Base-by-base conservation (phyloP, 2,888 invertebrate species). In the Notocelia uddmanniana region DNA sequence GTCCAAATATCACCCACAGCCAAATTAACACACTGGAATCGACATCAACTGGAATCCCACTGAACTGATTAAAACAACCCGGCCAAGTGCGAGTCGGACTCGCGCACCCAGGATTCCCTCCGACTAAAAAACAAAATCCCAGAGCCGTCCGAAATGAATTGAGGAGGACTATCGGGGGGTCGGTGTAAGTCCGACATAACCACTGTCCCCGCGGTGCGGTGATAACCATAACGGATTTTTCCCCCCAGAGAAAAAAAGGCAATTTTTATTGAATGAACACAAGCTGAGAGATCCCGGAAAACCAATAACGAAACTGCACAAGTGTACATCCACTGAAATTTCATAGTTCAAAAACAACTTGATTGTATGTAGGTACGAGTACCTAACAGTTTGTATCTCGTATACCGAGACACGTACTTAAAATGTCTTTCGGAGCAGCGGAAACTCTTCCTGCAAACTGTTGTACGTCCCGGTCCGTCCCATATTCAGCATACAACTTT, bases 401-500 rank as follows among this genome's bases (percentile, higher is more conserved):
- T 21, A 13, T 26, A 8, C 18, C 41, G n/a, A 45, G 9, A 59
- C 57, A 50, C 23, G 37, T 68, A 54, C 31, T 63, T 48, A 57
- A 69, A 55, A 45, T 67, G 41, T 57, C 31, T 54, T 54, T 54
- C 9, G n/a, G 34, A 58, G 45, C 50, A 13, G 21, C 37, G 37
- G 19, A 60, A 67, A 71, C 66, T 71, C 31, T 60, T 67, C 67
- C 62, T 60, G 63, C 63, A 69, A 23, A 67, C 34, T 45, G 21
- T 76, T 69, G 72, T 77, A 81, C 76, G 80, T 84, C 82, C 81
- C 80, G 76, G 81, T 76, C 76, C 81, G 83, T 83, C 81, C 86
- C 79, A 86, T 81, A 85, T 88, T 83, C 86, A 85, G 80, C 81
- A 82, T 82, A 85, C 87, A 89, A 86, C 86, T 88, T 90, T 89